Conservation (phyloP, 2,888 invertebrate genomes). For the Caenorhabditis uteleia region DNA sequence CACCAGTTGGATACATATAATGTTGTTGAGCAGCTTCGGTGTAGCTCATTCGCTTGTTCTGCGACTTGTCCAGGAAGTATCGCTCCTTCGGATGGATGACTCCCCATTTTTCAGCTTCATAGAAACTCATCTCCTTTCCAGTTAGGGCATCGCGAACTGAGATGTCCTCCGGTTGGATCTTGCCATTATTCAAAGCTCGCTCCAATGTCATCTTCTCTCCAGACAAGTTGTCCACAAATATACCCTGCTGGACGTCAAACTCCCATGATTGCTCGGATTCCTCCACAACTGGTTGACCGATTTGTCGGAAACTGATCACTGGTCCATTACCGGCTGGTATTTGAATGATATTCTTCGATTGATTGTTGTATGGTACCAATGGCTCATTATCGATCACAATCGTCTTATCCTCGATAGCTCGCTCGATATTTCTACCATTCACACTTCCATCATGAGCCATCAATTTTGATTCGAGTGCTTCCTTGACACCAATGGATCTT, state of each 20-base stretch:
- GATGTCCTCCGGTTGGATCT: conserved; percentile 66
- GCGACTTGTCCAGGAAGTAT: conserved; percentile 67
- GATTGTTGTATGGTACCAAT: conserved; percentile 47
- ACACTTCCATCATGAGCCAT: conserved; percentile 63
- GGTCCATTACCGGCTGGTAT: conserved; percentile 65
- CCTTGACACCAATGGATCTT: conserved; percentile 81
- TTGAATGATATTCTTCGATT: conserved; percentile 67
- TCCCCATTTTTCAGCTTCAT: conserved; percentile 72
- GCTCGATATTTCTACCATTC: conserved; percentile 55
- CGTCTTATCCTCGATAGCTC: conserved; percentile 62
- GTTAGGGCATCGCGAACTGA: conserved; percentile 81
- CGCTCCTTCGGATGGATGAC: conserved; percentile 70
- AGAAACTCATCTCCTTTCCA: conserved; percentile 75
- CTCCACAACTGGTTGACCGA: conserved; percentile 66
- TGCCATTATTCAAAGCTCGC: conserved; percentile 74
- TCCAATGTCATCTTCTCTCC: conserved; percentile 79
- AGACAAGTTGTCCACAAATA: conserved; percentile 77
- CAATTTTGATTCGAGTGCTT: conserved; percentile 82
- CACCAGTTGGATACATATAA: conserved; percentile 74
- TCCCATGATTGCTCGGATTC: conserved; percentile 67
- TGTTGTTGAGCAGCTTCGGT: conserved; percentile 87
- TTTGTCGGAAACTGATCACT: conserved; percentile 68
- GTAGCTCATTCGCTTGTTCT: conserved; percentile 74
- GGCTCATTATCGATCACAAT: conserved; percentile 65
- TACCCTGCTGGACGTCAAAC: conserved; percentile 82